Evolutionary conservation across 64 coral and sea anemone genomes (phyloP), one percentile per base, ranked within the genome.

Genomic region (Platygyra sinensis): DNA sequence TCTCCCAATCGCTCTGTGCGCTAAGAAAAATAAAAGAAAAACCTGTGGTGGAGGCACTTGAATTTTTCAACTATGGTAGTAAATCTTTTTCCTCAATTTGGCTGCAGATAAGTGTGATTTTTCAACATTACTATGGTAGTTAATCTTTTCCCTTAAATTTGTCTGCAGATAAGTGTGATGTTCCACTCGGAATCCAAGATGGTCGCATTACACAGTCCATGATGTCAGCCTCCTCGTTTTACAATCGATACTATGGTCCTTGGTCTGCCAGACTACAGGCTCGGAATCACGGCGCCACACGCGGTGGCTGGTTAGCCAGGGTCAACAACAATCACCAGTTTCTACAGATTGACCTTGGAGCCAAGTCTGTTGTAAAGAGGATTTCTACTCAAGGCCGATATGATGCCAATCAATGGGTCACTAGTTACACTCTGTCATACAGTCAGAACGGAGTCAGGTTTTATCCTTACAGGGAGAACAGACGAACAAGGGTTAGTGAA

Each of bases 181-280:
- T 76, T 7, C 95, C 95, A 15, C 95, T 97, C 3, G 95, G 95
- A 77, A 89, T 97, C 42, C 91, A 97, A 83, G 95, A 97, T 77
- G 88, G 92, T 52, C 95, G 95, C 13, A 97, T 97, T 57, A 93
- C 80, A 24, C 92, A 97, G 83, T 89, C 89, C 29, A 93, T 91
- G 60, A 73, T 97, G 27, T 90, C 91, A 46, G 95, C 95, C 15
- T 97, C 95, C 28, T 88, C 95, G 30, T 94, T 93, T 25, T 84
- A 80, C 76, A 86, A 94, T 81, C 89, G 79, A 16, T 97, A 94
- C 60, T 89, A 92, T 61, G 95, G 95, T 2, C 91, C 95, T 19
- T 97, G 89, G 88, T 89, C 82, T 24, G 82, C 91, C 27, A 79
- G 91, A 83, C 76, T 96, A 11, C 80, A 80, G 24, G 74, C 86